Percentiles rank a stretch among this genome's conserved stretches.
These are phyloP conservation scores for Nyctibius bracteatus DNA, from an alignment of 2,113 vertebrate species.

Conservation along the genomic window DNA sequence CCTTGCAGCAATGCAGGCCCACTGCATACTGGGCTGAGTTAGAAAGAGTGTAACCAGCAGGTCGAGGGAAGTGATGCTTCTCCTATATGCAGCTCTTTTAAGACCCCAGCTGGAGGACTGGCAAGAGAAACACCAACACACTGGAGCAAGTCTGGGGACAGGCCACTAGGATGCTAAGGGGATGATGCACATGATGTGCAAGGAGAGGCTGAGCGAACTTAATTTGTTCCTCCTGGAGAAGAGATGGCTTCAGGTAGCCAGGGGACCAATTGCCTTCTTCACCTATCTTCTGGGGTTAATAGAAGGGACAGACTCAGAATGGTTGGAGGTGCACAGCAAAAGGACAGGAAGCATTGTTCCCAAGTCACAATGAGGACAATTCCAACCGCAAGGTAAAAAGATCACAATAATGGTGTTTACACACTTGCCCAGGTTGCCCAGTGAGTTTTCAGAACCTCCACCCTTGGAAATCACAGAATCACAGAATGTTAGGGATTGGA, in stretches of 20 bases:
- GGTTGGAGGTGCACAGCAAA: background rate
- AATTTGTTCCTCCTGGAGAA: background rate
- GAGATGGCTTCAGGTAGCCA: background rate
- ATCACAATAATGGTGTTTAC: background rate
- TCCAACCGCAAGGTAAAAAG: background rate
- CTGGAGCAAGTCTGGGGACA: background rate
- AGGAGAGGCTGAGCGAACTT: background rate
- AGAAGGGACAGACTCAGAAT: background rate
- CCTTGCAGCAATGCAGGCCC: background rate
- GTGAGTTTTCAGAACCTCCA: background rate
- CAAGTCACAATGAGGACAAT: background rate
- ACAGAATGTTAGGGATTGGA: no score
- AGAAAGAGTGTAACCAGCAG: background rate
- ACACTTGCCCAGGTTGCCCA: background rate
- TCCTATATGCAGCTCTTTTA: background rate
- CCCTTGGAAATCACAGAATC: background rate
- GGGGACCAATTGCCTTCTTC: background rate
- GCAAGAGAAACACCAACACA: background rate
- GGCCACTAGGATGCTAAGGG: background rate
- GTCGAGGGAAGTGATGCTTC: background rate
- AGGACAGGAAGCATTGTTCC: background rate
- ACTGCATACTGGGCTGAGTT: background rate
- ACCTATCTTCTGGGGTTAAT: background rate
- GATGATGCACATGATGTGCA: background rate
- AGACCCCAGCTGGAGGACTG: background rate